A percentile compares a stretch with the other conserved stretches of the same genome.
Evolutionary conservation across 64 coral and sea anemone genomes (phyloP).

Genomic region (Montipora capricornis): DNA sequence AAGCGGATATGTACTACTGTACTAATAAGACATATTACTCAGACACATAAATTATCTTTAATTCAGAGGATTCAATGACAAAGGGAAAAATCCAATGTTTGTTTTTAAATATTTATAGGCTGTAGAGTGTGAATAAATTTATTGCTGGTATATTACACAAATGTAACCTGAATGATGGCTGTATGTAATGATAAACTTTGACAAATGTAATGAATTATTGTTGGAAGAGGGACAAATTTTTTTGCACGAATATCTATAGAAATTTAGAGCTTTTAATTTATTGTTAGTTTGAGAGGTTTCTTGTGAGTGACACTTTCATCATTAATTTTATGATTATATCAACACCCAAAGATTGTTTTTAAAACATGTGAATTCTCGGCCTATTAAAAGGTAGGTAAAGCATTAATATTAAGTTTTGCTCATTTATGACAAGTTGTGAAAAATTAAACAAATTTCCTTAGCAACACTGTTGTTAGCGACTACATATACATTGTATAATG

Average conservation of each 20-base stretch:
- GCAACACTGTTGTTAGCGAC: not conserved
- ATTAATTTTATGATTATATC: not conserved
- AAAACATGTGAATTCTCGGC: not conserved
- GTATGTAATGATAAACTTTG: not conserved
- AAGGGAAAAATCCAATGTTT: not conserved
- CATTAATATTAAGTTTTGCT: slow-evolving; percentile 24
- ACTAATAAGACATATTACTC: not conserved
- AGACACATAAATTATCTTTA: no score
- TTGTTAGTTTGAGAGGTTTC: not conserved
- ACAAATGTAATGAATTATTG: no score
- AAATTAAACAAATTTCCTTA: slow-evolving; percentile 20
- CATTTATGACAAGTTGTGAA: not conserved
- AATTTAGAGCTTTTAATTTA: no score
- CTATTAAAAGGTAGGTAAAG: not conserved
- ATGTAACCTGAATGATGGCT: not conserved
- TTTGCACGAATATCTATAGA: no score
- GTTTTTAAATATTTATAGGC: slow-evolving; percentile 13
- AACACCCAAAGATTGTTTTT: slow-evolving; percentile 1
- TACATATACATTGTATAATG: not conserved
- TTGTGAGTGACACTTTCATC: not conserved
- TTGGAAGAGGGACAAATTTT: no score
- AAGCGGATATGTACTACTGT: no score
- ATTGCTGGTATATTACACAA: no score
- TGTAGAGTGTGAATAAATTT: no score
- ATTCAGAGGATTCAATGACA: not conserved